Conservation (phyloP, 2,888 invertebrate species). For the Trilocha varians region DNA sequence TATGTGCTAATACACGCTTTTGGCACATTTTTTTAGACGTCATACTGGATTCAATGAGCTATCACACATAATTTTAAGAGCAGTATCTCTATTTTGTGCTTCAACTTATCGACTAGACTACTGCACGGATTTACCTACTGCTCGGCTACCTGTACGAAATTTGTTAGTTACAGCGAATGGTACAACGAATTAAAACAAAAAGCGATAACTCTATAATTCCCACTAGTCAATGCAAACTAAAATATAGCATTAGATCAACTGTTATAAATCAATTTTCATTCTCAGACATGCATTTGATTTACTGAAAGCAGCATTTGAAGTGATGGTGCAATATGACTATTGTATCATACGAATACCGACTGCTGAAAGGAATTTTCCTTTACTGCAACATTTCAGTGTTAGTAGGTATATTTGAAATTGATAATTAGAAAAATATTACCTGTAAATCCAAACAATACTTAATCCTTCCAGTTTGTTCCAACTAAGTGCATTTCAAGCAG, state of each 20-base stretch:
- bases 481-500: conserved; percentile 28
- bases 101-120: too few species aligned
- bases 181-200: too few species aligned
- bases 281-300: conserved; percentile 65
- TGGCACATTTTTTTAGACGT: too few species aligned
- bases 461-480: conserved; percentile 45
- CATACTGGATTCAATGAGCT: too few species aligned
- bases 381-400: conserved; percentile 70
- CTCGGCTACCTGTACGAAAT: too few species aligned
- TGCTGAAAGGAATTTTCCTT: conserved; percentile 45
- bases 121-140: too few species aligned
- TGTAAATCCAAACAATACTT: not conserved
- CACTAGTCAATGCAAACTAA: too few species aligned
- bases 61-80: too few species aligned
- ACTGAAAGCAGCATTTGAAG: conserved; percentile 77
- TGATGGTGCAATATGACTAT: conserved; percentile 77
- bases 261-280: conserved; percentile 8
- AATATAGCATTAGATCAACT: not conserved
- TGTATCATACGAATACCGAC: conserved; percentile 73
- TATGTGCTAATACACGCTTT: too few species aligned
- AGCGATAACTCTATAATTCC: too few species aligned
- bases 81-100: too few species aligned
- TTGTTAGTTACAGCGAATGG: too few species aligned
- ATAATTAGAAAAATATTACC: not conserved
- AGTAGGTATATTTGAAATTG: conserved; percentile 12